Evolutionary conservation across 2,888 invertebrate species (phyloP).

Genomic region (Tetramorium bicarinatum): DNA sequence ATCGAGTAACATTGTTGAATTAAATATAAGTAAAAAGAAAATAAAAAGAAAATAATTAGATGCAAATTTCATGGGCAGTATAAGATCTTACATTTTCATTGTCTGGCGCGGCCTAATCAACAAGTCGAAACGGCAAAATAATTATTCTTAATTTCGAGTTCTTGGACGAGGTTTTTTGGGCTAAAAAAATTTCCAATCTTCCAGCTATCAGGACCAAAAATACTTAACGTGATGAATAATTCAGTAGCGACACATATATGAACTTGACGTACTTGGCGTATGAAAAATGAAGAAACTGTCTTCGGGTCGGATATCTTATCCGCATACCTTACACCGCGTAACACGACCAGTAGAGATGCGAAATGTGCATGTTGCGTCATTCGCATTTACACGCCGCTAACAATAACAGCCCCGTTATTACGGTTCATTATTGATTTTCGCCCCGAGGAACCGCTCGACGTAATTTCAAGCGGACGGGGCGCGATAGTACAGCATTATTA

Average conservation of each 20-base stretch:
- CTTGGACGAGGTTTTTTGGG: neutral
- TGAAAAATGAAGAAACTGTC: constrained; percentile 54
- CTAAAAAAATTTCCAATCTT: constrained; percentile 8
- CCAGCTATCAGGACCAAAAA: constrained; percentile 20
- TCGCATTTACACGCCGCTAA: constrained; percentile 67
- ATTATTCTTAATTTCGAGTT: constrained; percentile 20
- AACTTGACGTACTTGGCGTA: constrained; percentile 1
- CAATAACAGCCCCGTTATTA: constrained; percentile 69
- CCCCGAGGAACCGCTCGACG: constrained; percentile 51
- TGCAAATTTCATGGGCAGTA: neutral
- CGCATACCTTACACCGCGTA: constrained; percentile 29
- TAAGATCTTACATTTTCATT: neutral
- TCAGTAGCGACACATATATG: constrained; percentile 15
- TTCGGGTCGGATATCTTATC: constrained; percentile 35
- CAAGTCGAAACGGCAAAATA: constrained; percentile 24
- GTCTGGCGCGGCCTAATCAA: constrained; percentile 23
- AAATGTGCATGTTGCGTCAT: constrained; percentile 34
- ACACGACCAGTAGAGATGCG: constrained; percentile 16
- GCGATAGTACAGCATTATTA: constrained; percentile 40
- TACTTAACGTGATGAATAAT: constrained; percentile 47
- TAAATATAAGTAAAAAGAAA: neutral
- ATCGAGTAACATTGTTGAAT: neutral
- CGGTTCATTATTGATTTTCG: constrained; percentile 69
- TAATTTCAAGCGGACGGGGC: constrained; percentile 59
- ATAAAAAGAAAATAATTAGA: neutral